These are phyloP conservation scores for Oligia latruncula DNA, from an alignment of 2,888 invertebrate species.

Conservation along the genomic window DNA sequence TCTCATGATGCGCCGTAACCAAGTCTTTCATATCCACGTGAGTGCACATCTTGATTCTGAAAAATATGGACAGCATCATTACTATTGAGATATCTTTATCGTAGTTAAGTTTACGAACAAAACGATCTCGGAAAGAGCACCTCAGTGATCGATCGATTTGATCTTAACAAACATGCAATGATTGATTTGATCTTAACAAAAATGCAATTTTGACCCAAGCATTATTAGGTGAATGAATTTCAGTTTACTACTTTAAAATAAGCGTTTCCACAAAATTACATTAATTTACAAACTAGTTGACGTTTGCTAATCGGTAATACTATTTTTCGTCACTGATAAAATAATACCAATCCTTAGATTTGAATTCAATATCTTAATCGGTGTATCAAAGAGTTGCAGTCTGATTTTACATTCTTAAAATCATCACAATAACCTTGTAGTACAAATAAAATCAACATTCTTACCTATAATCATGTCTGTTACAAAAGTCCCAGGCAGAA, in stretches of 20 bases:
- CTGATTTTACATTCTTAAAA: not conserved
- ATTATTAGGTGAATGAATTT: not conserved
- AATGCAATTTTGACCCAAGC: not conserved
- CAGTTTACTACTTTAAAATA: not conserved
- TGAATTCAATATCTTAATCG: not conserved
- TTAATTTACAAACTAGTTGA: not conserved
- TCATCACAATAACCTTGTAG: not conserved
- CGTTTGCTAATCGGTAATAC: not conserved
- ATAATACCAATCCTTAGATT: not conserved
- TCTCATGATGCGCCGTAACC: slow-evolving; percentile 97
- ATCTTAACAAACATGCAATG: not conserved
- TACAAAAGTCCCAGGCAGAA: slow-evolving; percentile 98
- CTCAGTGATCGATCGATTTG: not conserved
- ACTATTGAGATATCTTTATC: not conserved
- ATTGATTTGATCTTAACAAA: too few relatives aligned
- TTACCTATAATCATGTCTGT: slow-evolving; percentile 95
- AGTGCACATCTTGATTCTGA: slow-evolving; percentile 96
- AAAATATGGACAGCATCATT: slow-evolving; percentile 65
- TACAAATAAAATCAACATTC: not conserved
- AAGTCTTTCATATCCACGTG: slow-evolving; percentile 96
- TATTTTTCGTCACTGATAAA: not conserved
- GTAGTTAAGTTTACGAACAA: not conserved
- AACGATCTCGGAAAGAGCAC: not conserved
- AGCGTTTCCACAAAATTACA: not conserved
- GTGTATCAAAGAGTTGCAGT: not conserved